phyloP scores from a whole-genome alignment of 53 echinoderm and acorn worm species.

The Mesocentrotus franciscanus region DNA sequence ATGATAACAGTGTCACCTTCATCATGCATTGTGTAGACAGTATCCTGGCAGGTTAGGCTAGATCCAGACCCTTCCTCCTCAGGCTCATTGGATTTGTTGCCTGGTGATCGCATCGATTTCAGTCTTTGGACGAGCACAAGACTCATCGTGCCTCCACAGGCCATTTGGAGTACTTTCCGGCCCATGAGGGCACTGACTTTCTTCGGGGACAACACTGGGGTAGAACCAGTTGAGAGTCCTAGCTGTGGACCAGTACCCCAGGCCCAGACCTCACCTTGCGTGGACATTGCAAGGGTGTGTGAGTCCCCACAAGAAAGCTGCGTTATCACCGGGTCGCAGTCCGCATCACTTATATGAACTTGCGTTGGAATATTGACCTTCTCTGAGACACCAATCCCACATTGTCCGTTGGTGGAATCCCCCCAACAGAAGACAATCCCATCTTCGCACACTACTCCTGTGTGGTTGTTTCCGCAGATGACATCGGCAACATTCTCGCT shows the following conservation, averaged over 20 bases:
- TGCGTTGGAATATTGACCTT: constrained; percentile 84
- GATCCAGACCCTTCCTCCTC: constrained; percentile 88
- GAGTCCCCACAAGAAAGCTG: constrained; percentile 92
- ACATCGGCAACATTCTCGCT: constrained; percentile 97
- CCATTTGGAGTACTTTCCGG: constrained; percentile 84
- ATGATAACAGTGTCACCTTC: constrained; percentile 95
- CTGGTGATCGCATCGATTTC: constrained; percentile 72
- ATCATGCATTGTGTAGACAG: constrained; percentile 84
- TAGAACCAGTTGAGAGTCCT: constrained; percentile 88
- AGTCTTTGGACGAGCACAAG: constrained; percentile 89
- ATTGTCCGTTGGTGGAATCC: constrained; percentile 89
- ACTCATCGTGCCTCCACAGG: constrained; percentile 86
- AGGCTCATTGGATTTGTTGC: constrained; percentile 74
- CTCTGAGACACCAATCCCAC: constrained; percentile 82
- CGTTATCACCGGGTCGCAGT: constrained; percentile 89
- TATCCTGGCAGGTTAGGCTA: constrained; percentile 80
- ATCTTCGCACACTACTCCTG: constrained; percentile 90
- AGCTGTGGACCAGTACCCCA: constrained; percentile 98
- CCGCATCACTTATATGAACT: constrained; percentile 87
- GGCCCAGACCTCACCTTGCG: constrained; percentile 92
- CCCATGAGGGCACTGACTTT: constrained; percentile 87
- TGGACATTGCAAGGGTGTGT: constrained; percentile 88
- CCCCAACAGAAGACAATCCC: constrained; percentile 99
- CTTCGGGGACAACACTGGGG: constrained; percentile 80
- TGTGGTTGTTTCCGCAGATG: constrained; percentile 95